Evolutionary conservation across 2,113 vertebrate species (phyloP).

Genomic region (Ascaphus truei): DNA sequence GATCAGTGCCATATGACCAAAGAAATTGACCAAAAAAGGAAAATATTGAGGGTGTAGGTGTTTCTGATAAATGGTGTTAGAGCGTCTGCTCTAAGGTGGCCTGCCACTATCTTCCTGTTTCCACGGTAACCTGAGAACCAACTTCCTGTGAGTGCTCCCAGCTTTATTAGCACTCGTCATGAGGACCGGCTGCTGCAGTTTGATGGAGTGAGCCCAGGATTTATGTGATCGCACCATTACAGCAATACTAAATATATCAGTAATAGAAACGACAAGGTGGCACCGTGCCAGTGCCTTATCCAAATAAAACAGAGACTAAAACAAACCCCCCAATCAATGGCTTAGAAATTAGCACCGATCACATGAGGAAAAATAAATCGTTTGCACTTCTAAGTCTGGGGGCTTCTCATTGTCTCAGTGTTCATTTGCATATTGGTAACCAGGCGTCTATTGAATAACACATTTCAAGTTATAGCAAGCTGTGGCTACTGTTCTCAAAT

Average conservation of each 20-base stretch:
- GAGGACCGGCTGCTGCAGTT: slow-evolving; percentile 37
- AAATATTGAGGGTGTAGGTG: slow-evolving; percentile 35
- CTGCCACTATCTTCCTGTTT: slow-evolving; percentile 59
- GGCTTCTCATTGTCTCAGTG: too few species aligned
- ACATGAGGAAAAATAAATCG: too few species aligned
- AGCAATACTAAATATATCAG: slow-evolving; percentile 20
- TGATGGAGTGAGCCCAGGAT: slow-evolving; percentile 41
- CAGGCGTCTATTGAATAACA: too few species aligned
- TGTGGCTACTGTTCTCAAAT: too few species aligned
- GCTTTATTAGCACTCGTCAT: slow-evolving; percentile 51
- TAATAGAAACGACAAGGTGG: slow-evolving; percentile 29
- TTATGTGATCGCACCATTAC: slow-evolving; percentile 37
- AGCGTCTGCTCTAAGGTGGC: slow-evolving; percentile 55
- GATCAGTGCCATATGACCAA: slow-evolving; percentile 47
- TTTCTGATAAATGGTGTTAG: slow-evolving; percentile 51
- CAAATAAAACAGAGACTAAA: neutral
- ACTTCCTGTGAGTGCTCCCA: slow-evolving; percentile 66
- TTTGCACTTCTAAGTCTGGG: too few species aligned
- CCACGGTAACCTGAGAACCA: slow-evolving; percentile 63
- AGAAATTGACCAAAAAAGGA: slow-evolving; percentile 37
- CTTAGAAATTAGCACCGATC: too few species aligned
- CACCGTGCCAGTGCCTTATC: slow-evolving; percentile 10
- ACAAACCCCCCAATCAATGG: too few species aligned
- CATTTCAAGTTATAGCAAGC: too few species aligned
- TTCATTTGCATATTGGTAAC: too few species aligned